Percentiles rank a stretch among this genome's conserved stretches.
These are phyloP conservation scores for Lampris incognitus DNA, from an alignment of 2,113 vertebrate genomes.

Conservation along the genomic window DNA sequence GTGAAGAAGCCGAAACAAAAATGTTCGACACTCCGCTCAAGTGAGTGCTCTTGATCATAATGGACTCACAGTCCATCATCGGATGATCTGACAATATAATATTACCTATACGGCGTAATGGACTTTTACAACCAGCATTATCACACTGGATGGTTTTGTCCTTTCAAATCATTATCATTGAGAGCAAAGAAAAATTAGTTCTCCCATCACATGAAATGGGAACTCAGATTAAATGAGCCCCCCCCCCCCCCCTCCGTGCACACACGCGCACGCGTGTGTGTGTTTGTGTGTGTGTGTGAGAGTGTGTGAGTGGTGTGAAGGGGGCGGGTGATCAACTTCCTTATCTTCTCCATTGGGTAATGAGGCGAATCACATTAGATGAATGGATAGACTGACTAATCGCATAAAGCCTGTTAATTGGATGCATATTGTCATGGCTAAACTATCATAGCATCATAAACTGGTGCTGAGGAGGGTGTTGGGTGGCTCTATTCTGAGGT, in stretches of 20 bases:
- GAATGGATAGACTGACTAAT: slow-evolving; percentile 76
- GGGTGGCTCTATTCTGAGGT: slow-evolving; percentile 57
- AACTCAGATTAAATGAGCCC: slow-evolving; percentile 67
- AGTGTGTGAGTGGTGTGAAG: slow-evolving; percentile 35
- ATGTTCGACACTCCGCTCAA: slow-evolving; percentile 9
- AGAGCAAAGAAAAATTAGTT: slow-evolving; percentile 61
- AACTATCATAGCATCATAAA: slow-evolving; percentile 76
- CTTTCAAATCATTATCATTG: slow-evolving; percentile 69
- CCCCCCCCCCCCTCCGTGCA: slow-evolving; percentile 42
- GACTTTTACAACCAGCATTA: slow-evolving; percentile 33
- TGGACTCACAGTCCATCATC: slow-evolving; percentile 12
- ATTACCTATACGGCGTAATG: slow-evolving; percentile 31
- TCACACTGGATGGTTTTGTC: slow-evolving; percentile 57
- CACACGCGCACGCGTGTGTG: not conserved
- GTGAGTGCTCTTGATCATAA: not conserved
- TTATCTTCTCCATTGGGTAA: slow-evolving; percentile 70
- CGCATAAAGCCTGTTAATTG: slow-evolving; percentile 78
- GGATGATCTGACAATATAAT: slow-evolving; percentile 32
- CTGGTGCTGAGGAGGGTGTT: slow-evolving; percentile 41
- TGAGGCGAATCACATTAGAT: slow-evolving; percentile 75
- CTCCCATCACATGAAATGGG: slow-evolving; percentile 61
- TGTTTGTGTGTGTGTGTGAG: slow-evolving; percentile 2
- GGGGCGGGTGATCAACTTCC: slow-evolving; percentile 57
- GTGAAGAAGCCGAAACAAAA: slow-evolving; percentile 37
- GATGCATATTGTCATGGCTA: slow-evolving; percentile 77